Conservation (phyloP, 2,113 vertebrate species). For the Poeciliopsis prolifica region DNA sequence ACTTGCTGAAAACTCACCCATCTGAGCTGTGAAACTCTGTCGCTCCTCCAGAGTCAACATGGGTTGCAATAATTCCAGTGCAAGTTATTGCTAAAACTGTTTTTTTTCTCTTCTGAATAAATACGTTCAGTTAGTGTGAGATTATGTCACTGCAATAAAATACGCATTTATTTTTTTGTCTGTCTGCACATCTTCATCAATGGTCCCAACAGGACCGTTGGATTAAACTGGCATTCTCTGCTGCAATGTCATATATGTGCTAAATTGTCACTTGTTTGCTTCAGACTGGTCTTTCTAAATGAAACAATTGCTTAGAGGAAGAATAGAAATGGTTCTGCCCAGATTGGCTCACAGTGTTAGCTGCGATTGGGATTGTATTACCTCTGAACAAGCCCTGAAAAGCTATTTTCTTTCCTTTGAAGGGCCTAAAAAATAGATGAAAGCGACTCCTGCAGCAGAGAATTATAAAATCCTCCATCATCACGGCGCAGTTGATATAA, state of each 20-base stretch:
- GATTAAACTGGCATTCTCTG: background rate
- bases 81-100: background rate
- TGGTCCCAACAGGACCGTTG: background rate
- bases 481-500: constrained; percentile 6
- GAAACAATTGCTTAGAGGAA: background rate
- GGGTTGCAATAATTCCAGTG: background rate
- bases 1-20: too few relatives aligned
- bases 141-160: background rate
- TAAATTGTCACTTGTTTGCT: background rate
- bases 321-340: background rate
- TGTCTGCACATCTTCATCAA: background rate
- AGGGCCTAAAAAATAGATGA: background rate
- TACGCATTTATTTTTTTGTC: background rate
- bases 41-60: background rate
- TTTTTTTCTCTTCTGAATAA: background rate
- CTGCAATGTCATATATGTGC: background rate
- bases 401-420: background rate
- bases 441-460: background rate
- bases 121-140: background rate
- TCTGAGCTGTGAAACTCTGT: too few relatives aligned
- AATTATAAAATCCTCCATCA: constrained; percentile 10
- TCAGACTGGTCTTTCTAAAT: background rate
- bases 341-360: background rate
- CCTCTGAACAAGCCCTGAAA: background rate
- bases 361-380: background rate